Base-by-base conservation (phyloP, 1,140 invertebrate species). In the Drosophila biarmipes region DNA sequence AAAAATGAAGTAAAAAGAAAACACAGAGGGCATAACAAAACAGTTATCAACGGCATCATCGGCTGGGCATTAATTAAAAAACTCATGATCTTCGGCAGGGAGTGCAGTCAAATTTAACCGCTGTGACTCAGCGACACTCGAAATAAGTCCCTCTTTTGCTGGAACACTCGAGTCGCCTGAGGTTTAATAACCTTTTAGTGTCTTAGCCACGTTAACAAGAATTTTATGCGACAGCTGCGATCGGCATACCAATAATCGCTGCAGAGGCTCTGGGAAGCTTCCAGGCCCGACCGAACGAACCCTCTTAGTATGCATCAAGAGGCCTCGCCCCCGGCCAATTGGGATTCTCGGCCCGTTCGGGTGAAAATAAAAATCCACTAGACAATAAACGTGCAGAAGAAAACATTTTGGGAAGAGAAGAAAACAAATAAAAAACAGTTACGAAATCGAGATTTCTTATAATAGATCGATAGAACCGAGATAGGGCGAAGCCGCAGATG, bases 181-280 rank as follows among this genome's bases (percentile, higher is more conserved):
- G 82, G 82, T 87, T 87, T 87, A 87, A 89, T 89, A 87, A 87
- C 82, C 82, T 79, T 63, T 72, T 63, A 14, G 63, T 59, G 84
- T 79, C 79, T 87, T 82, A 82, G 82, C 78, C 79, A 87, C 84
- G 82, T 87, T 82, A 89, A 72, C 75, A 82, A 82, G 82, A 89
- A 87, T 87, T 87, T 84, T 59, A 84, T 85, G 80, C 49, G 66
- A 46, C 34, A 37, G 37, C 35, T 78, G 81, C 77, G 73, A 40
- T 38, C 19, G 64, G 66, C 63, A 69, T 69, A 69, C 53, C n/a
- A 69, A 69, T 67, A 19, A 43, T 19, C 14, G 35, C 29, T 38
- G 6, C 40, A 62, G 57, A 57, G 56, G 51, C 58, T 10, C 27
- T 43, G 51, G 35, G 52, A 69, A 54, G 73, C 55, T 71, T 69